phyloP scores from a whole-genome alignment of 2,113 vertebrate genomes.

The Chitala chitala region DNA sequence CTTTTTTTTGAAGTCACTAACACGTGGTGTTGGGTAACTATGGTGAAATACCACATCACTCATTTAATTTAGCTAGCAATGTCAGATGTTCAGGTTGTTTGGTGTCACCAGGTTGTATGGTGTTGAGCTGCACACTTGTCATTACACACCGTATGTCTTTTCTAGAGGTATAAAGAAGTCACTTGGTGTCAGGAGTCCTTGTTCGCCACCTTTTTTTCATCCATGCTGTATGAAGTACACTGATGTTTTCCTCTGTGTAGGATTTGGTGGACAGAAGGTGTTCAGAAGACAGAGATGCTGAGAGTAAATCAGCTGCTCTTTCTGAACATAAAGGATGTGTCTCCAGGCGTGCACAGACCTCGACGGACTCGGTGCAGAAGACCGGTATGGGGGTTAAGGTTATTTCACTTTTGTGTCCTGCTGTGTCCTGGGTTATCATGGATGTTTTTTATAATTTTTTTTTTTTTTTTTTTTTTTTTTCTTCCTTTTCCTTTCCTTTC shows the following conservation, averaged over 20 bases:
- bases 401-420: background rate
- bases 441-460: no score
- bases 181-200: background rate
- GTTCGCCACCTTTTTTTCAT: no score
- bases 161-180: background rate
- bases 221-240: background rate
- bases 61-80: background rate
- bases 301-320: background rate
- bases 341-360: background rate
- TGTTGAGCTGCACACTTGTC: no score
- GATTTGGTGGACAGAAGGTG: slow-evolving; percentile 53
- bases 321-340: background rate
- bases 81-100: no score
- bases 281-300: slow-evolving; percentile 45
- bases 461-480: no score
- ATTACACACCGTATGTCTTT: no score
- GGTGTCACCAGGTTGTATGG: no score
- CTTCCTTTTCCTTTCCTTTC: slow-evolving; percentile 13
- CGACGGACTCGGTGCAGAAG: slow-evolving; percentile 41
- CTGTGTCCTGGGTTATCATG: background rate
- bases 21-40: background rate
- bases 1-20: slow-evolving; percentile 15
- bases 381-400: slow-evolving; percentile 43
- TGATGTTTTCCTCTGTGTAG: slow-evolving; percentile 45
- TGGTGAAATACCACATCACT: background rate